Evolutionary conservation across 2,113 vertebrate species (phyloP).

Genomic region (Barnardius zonarius): DNA sequence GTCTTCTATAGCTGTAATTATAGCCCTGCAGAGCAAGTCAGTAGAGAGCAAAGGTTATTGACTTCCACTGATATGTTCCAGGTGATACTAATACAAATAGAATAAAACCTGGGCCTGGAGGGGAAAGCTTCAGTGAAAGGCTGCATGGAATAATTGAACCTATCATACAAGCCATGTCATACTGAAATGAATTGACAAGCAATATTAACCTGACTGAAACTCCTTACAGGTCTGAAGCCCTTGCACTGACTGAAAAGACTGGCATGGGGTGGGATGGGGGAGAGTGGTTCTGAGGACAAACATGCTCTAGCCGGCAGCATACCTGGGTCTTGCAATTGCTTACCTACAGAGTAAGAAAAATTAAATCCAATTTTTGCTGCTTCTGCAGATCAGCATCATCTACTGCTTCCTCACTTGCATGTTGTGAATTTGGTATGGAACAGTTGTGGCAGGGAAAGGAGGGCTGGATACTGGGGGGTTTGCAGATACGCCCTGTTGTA

Average conservation of each 20-base stretch:
- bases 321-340: background rate
- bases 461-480: background rate
- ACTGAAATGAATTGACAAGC: background rate
- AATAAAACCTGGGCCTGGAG: background rate
- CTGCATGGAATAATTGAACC: background rate
- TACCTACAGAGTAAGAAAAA: background rate
- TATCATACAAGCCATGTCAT: background rate
- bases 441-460: background rate
- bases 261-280: accelerated
- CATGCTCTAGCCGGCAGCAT: background rate
- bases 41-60: background rate
- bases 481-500: background rate
- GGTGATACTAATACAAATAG: background rate
- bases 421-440: background rate
- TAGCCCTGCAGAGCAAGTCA: background rate
- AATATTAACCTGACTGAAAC: background rate
- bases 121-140: background rate
- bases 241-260: background rate
- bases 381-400: background rate
- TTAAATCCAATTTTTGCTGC: background rate
- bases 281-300: accelerated
- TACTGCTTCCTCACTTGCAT: background rate
- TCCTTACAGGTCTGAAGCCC: background rate
- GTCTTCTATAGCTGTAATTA: background rate
- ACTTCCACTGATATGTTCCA: background rate